These are phyloP conservation scores for Pseudomyrmex gracilis DNA, from an alignment of 1,140 invertebrate species.

Conservation along the genomic window DNA sequence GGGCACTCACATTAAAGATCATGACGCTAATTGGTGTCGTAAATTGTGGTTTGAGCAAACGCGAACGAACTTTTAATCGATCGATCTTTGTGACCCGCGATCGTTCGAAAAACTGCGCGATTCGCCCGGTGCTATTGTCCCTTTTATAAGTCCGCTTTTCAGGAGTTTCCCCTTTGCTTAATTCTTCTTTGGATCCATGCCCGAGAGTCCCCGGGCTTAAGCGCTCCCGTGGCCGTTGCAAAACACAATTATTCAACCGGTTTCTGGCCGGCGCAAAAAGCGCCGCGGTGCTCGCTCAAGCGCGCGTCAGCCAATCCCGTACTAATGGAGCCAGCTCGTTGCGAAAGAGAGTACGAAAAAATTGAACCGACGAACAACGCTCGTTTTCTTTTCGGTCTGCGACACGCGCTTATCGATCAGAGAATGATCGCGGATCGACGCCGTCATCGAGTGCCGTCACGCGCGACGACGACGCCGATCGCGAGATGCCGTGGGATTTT, in stretches of 20 bases:
- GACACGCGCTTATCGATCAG: conserved; percentile 68
- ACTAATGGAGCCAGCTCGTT: conserved; percentile 62
- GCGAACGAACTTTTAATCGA: conserved; percentile 4
- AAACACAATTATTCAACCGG: conserved; percentile 75
- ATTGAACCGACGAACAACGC: conserved; percentile 39
- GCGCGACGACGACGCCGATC: conserved; percentile 46
- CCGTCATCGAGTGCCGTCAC: conserved; percentile 56
- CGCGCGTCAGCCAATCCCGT: conserved; percentile 66
- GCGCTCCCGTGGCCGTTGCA: conserved; percentile 67
- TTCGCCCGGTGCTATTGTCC: conserved; percentile 32
- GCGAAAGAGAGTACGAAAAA: conserved; percentile 56
- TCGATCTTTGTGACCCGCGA: conserved; percentile 26
- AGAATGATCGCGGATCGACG: conserved; percentile 41
- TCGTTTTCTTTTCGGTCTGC: conserved; percentile 37
- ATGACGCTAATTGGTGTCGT: conserved; percentile 27
- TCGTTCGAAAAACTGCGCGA: conserved; percentile 59
- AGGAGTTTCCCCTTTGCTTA: conserved; percentile 68
- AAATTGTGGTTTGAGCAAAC: neutral
- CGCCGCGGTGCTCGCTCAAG: conserved; percentile 65
- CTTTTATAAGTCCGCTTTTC: conserved; percentile 72
- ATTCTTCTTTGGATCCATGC: conserved; percentile 71
- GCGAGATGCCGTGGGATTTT: conserved; percentile 46
- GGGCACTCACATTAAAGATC: conserved; percentile 68
- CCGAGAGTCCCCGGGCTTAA: conserved; percentile 62
- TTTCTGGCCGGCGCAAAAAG: conserved; percentile 61